Conservation (phyloP, 2,113 vertebrate genomes). For the Danio rerio region DNA sequence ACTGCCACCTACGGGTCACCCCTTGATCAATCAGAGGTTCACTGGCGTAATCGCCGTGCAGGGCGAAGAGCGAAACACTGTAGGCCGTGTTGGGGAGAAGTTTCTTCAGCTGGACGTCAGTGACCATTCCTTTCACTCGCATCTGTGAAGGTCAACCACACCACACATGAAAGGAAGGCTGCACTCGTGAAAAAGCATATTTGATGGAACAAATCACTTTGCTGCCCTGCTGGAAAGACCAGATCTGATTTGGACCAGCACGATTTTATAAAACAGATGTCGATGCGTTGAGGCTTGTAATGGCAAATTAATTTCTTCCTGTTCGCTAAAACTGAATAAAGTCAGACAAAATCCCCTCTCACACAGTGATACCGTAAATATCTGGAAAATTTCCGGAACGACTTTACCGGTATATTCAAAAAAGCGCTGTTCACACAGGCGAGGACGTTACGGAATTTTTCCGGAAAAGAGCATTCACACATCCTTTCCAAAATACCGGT, state of each 20-base stretch:
- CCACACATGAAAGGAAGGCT: constrained; percentile 52
- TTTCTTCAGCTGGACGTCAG: constrained; percentile 84
- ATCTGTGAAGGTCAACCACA: constrained; percentile 76
- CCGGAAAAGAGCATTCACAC: no score
- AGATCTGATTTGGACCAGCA: neutral
- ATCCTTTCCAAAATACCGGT: no score
- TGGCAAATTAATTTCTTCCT: no score
- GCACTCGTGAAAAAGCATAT: neutral
- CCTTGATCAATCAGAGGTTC: constrained; percentile 86
- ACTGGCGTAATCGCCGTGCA: constrained; percentile 82
- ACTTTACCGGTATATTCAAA: no score
- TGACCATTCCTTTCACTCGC: constrained; percentile 80
- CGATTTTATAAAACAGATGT: no score
- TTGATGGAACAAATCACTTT: neutral
- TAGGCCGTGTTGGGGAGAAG: constrained; percentile 90
- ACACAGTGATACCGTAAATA: no score
- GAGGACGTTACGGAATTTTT: no score
- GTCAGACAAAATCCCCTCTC: no score
- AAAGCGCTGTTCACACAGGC: no score
- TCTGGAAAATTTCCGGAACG: no score
- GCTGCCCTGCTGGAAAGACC: neutral
- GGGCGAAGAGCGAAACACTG: constrained; percentile 81
- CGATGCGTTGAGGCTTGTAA: no score
- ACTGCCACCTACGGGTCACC: constrained; percentile 86
- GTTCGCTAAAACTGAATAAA: no score